phyloP scores from a whole-genome alignment of 2,797 vertebrate genomes.

The Gallinago stenura region DNA sequence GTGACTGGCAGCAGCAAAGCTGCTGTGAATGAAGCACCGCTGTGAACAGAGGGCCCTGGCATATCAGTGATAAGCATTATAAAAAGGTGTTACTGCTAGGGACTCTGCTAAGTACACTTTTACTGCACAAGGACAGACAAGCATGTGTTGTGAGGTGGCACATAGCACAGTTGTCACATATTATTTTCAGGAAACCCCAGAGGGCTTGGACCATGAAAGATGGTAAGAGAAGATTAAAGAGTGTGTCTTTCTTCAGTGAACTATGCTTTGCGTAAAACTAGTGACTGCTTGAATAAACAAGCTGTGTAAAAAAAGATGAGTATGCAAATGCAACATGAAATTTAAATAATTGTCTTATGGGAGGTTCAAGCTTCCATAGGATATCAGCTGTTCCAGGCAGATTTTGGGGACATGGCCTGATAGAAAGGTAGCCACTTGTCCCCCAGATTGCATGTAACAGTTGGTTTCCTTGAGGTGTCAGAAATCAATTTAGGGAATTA shows the following conservation, averaged over 20 bases:
- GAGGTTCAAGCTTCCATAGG: background rate
- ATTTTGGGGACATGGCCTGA: background rate
- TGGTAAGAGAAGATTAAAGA: background rate
- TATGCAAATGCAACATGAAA: fast-evolving
- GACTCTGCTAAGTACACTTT: background rate
- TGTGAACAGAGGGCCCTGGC: background rate
- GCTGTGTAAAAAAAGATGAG: background rate
- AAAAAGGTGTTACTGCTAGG: background rate
- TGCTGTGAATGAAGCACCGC: background rate
- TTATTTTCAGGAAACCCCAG: background rate
- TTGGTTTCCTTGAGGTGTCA: background rate
- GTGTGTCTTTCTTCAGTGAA: background rate
- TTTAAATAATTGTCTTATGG: background rate
- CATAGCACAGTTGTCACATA: background rate
- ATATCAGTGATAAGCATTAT: background rate
- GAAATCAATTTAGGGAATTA: background rate
- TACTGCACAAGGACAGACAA: background rate
- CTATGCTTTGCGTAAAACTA: background rate
- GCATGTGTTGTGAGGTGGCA: background rate
- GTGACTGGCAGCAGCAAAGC: background rate
- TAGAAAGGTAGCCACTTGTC: background rate
- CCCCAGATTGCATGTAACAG: background rate
- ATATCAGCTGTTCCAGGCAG: background rate
- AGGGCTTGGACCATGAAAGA: background rate
- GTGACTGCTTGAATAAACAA: background rate